These are phyloP conservation scores for Terrapene triunguis DNA, from an alignment of 2,113 vertebrate species.

Conservation along the genomic window DNA sequence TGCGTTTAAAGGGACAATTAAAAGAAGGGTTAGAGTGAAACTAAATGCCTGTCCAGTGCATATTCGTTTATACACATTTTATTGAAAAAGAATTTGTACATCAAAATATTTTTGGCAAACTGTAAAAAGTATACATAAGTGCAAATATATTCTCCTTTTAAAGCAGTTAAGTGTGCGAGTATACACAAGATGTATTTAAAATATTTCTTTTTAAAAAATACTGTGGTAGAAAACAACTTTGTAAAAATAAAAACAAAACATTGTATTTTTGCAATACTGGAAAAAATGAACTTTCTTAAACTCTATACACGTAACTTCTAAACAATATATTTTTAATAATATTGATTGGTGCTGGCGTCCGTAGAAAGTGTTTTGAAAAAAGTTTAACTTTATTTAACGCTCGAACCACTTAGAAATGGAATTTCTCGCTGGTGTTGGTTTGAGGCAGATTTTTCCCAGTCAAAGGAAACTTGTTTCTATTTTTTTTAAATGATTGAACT, in stretches of 20 bases:
- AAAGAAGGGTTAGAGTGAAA: background rate
- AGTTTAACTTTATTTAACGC: background rate
- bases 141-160: constrained; percentile 92
- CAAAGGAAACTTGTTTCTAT: constrained; percentile 25
- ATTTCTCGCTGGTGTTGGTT: constrained; percentile 42
- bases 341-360: constrained; percentile 69
- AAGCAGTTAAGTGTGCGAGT: constrained; percentile 88
- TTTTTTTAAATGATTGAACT: background rate
- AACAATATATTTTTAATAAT: constrained; percentile 65
- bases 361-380: constrained; percentile 20
- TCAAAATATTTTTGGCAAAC: constrained; percentile 86
- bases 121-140: constrained; percentile 93
- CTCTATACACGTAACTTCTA: constrained; percentile 68
- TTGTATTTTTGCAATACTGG: constrained; percentile 75
- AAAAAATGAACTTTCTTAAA: constrained; percentile 53
- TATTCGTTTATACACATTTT: constrained; percentile 90
- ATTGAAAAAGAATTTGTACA: constrained; percentile 89
- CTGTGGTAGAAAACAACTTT: constrained; percentile 81
- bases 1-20: background rate
- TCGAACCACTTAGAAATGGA: constrained; percentile 18
- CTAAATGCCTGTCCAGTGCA: background rate
- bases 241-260: constrained; percentile 67
- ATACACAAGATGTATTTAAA: constrained; percentile 83
- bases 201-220: constrained; percentile 78
- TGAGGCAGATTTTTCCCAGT: constrained; percentile 53